Evolutionary conservation across 2,113 vertebrate species (phyloP), one percentile per base, ranked within the genome.

Genomic region (Anoura caudifer): DNA sequence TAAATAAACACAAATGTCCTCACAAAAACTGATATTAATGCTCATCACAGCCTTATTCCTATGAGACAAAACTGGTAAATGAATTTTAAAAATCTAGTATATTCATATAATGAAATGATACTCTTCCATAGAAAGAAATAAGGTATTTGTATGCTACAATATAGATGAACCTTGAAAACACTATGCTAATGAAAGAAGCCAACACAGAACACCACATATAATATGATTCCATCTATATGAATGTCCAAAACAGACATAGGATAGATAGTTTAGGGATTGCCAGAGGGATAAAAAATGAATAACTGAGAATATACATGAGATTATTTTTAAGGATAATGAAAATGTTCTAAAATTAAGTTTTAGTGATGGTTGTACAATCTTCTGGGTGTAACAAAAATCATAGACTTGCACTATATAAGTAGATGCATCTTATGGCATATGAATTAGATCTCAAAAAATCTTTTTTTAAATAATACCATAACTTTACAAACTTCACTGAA

Each of bases 281-380:
- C 33, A 56, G 14, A 36, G 61, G 16, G 12, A 36, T 7, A 14
- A 26, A n/a, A 38, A 31, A 31, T 3, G 0, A 54, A 14, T n/a
- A 2, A 12, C 14, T 73, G 45, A 7, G 4, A n/a, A 41, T 20
- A 33, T 28, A 7, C 6, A 15, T 0, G 14, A 4, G 9, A 52
- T 33, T 67, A 31, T 5, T 76, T 90, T 70, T 67, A 61, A 20
- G 11, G 19, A 36, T 43, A 45, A 28, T 83, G 13, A 77, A 59
- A 59, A 36, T 69, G 15, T 65, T 83, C 50, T 38, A 43, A 81
- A 92, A 87, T 72, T 92, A 17, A 8, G 14, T 47, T 81, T 28
- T 14, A 12, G 20, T 59, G 11, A 65, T 77, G 26, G 31, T 36
- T 92, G 33, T 17, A 72, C 16, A 92, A 79, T 45, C 33, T 36